A percentile compares a stretch with the other conserved stretches of the same genome.
phyloP scores from a whole-genome alignment of 2,113 vertebrate species.

The Nansenia antarctica region DNA sequence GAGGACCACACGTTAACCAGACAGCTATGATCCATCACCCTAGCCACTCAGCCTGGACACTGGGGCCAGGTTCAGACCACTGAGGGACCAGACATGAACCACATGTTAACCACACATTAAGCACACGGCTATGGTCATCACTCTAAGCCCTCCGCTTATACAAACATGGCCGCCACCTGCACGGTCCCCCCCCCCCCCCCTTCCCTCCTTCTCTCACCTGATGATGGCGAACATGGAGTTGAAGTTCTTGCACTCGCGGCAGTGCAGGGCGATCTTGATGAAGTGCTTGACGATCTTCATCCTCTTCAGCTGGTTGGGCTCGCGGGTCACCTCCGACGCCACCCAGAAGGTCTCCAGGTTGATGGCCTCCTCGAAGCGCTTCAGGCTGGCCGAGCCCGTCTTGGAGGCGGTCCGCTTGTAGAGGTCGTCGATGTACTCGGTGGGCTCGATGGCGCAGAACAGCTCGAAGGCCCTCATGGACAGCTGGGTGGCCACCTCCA shows the following conservation, averaged over 20 bases:
- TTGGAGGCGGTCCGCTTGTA: constrained; percentile 92
- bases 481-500: constrained; percentile 95
- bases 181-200: neutral
- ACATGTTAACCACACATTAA: neutral
- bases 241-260: constrained; percentile 99
- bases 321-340: constrained; percentile 91
- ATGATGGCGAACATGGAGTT: constrained; percentile 99
- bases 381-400: constrained; percentile 86
- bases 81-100: neutral
- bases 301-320: constrained; percentile 95
- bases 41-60: neutral
- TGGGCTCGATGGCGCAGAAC: constrained; percentile 97
- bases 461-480: constrained; percentile 97
- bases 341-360: constrained; percentile 99
- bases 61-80: too few species aligned
- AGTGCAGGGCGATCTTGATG: constrained; percentile 98
- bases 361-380: constrained; percentile 96
- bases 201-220: constrained; percentile 75
- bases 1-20: neutral
- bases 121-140: too few species aligned
- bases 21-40: neutral
- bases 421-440: constrained; percentile 96
- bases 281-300: constrained; percentile 99
- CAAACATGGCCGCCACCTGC: neutral
- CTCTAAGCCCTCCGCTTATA: too few species aligned